Base-by-base conservation (phyloP, 2,888 invertebrate species). In the Amblyjoppa fuscipennis region DNA sequence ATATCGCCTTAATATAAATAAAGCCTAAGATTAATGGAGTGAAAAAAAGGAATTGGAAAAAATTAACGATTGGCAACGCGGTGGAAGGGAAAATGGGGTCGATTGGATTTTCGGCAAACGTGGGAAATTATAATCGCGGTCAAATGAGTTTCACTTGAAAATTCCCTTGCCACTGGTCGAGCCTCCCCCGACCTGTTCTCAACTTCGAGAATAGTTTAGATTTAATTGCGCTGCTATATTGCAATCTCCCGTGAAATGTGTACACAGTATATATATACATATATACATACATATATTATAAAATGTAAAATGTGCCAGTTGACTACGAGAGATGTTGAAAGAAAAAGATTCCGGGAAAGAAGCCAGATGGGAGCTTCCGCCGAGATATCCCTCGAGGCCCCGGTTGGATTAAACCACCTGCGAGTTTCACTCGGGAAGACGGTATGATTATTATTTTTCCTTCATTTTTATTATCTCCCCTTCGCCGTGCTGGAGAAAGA, bases 381-480 rank as follows among this genome's bases (percentile, higher is more conserved):
- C 59, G 59, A 59, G 66, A 66, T 76, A 61, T 80, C 53, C 66
- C 73, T 64, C 66, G 80, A 73, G 80, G 71, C 49, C 51, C 51
- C 64, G 38, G 20, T 64, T 41, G 73, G 80, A 80, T 79, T 79
- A 71, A 79, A 71, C 80, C 71, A 73, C 53, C 71, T 73, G 70
- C 53, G 25, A 25, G 64, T 51, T 73, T 73, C 53, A 16, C 53
- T 25, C 25, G n/a, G 34, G 34, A 56, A 38, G 53, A 66, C 38
- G 25, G 25, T 20, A 20, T 25, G 79, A 71, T 79, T 71, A 80
- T 80, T 70, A 79, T 70, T 80, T 61, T 80, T 66, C 61, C 34
- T 66, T 71, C 49, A 41, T 25, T 64, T 71, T 73, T 73, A 78
- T 78, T 70, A 78, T 53, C 56, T 53, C n/a, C 3, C 13, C 45